Base-by-base conservation (phyloP, 2,113 vertebrate species). In the Actinemys pallida region DNA sequence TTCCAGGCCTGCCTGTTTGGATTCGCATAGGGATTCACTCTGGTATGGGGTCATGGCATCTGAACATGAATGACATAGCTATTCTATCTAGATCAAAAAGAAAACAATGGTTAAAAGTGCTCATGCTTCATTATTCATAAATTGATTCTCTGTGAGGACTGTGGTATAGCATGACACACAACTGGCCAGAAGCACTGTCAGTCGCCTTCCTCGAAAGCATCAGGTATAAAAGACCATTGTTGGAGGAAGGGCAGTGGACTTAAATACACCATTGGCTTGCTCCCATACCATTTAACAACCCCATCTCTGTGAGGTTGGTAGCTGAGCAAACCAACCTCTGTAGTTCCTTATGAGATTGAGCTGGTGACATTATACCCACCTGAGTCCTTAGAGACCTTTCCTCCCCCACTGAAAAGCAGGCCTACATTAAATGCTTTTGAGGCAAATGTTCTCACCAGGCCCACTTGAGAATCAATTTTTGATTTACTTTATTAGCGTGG, bases 21-120 rank as follows among this genome's bases (percentile, higher is more conserved):
- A 99, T 99, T 90, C 99, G 99, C n/a, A 99, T 99, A 57, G 99
- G 99, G 52, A 98, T 99, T 75, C 99, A 99, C 96, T 99, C 99
- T 97, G 99, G 99, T 99, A 98, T 57, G 82, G 42, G 90, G 12
- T 4, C 91, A 62, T 84, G n/a, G 80, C 29, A 87, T 12, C 19
- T 54, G 76, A 88, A 50, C 47, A 11, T 6, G 29, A 16, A 25
- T 53, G 53, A 52, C 42, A 19, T 62, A 54, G 78, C 53, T 54
- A 56, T 13, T 39, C n/a, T 42, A 53, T 12, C 29, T 87, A 84
- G 42, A 80, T 86, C 42, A 84, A 83, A 69, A 62, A 88, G 10
- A 39, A 69, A 85, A 45, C 50, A 79, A 81, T 20, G 56, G 29
- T 53, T 87, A 96, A 95, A 84, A 72, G 89, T 62, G 53, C 16